Percentiles rank a stretch among this genome's conserved stretches.
phyloP scores from a whole-genome alignment of 2,797 vertebrate genomes.

The Cottoperca gobio region DNA sequence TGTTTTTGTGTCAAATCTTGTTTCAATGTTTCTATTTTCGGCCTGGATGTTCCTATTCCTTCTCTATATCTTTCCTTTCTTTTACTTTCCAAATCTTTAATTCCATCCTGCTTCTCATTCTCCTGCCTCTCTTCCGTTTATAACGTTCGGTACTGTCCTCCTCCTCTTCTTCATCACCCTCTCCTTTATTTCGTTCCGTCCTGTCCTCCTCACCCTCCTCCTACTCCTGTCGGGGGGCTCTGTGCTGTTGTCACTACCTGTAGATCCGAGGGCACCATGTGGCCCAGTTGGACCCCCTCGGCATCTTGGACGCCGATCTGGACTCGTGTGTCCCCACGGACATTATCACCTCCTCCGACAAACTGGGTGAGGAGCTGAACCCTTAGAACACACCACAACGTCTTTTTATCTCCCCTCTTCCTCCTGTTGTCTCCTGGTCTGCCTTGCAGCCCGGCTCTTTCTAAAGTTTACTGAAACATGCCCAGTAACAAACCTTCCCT shows the following conservation, averaged over 20 bases:
- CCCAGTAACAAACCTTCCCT: too few species aligned
- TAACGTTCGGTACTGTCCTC: slow-evolving; percentile 6
- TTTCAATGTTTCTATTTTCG: slow-evolving; percentile 4
- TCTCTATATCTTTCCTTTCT: too few species aligned
- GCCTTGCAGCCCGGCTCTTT: neutral
- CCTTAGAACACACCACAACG: neutral
- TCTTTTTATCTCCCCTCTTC: neutral
- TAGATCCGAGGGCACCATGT: slow-evolving; percentile 99
- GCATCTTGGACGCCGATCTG: slow-evolving; percentile 99
- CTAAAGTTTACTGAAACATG: neutral
- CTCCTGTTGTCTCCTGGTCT: neutral
- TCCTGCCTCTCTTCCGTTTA: neutral
- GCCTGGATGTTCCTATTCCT: neutral
- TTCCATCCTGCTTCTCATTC: slow-evolving; percentile 47
- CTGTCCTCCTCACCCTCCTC: slow-evolving; percentile 3
- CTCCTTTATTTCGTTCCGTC: slow-evolving; percentile 1
- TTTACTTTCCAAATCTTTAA: neutral
- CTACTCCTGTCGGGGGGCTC: slow-evolving; percentile 67
- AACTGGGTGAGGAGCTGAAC: slow-evolving; percentile 94
- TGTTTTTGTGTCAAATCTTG: slow-evolving; percentile 47
- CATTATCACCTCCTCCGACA: slow-evolving; percentile 98
- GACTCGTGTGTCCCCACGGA: slow-evolving; percentile 97
- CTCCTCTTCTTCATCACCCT: slow-evolving; percentile 16
- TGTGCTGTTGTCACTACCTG: slow-evolving; percentile 79
- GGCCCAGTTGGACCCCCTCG: slow-evolving; percentile 98